Percentiles rank a stretch among this genome's conserved stretches.
Evolutionary conservation across 2,113 vertebrate species (phyloP).

Genomic region (Corythornis cristatus): DNA sequence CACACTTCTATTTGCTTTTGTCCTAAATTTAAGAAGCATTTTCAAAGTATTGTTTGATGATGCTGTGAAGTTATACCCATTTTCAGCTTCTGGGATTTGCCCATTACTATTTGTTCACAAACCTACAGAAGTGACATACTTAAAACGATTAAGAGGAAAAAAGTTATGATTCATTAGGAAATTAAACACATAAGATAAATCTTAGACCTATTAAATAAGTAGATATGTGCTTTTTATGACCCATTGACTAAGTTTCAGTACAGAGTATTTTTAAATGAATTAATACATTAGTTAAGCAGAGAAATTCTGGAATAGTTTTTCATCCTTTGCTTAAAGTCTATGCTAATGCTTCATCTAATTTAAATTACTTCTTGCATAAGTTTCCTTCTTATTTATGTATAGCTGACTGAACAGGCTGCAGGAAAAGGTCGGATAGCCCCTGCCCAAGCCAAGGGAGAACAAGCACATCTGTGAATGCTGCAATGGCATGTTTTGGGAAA

Average conservation of each 20-base stretch:
- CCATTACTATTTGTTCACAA: neutral
- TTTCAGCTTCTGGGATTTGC: neutral
- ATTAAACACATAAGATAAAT: neutral
- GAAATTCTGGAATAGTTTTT: slow-evolving; percentile 6
- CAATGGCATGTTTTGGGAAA: neutral
- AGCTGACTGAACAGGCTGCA: neutral
- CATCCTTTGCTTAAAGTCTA: neutral
- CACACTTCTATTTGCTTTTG: neutral
- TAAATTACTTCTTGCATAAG: slow-evolving; percentile 26
- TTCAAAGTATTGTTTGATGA: neutral
- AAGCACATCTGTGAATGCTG: neutral
- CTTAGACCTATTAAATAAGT: neutral
- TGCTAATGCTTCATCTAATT: slow-evolving; percentile 45
- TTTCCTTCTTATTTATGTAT: slow-evolving; percentile 38
- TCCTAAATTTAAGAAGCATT: neutral
- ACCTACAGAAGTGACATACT: neutral
- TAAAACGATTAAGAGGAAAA: neutral
- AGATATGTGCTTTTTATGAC: neutral
- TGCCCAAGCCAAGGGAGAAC: neutral
- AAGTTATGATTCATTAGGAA: neutral
- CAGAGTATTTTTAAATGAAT: neutral
- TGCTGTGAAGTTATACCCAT: neutral
- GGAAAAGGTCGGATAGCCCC: slow-evolving; percentile 18
- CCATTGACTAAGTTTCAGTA: neutral
- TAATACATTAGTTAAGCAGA: neutral